Conservation (phyloP, 2,888 invertebrate species). For the Folsomia manolachei region DNA sequence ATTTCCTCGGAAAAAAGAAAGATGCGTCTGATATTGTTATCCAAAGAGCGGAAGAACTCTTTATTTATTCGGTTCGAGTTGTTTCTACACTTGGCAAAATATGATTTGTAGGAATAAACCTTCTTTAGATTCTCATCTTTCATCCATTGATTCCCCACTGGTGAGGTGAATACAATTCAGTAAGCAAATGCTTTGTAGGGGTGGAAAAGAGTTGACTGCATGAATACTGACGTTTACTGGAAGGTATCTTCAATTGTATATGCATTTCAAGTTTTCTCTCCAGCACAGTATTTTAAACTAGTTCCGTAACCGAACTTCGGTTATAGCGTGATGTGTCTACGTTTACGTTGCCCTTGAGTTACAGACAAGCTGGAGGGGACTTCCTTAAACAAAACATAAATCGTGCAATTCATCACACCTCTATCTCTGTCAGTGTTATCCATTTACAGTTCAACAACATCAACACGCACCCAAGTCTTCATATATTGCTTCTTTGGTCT, state of each 20-base stretch:
- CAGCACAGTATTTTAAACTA: too few species aligned
- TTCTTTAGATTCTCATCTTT: constrained; percentile 8
- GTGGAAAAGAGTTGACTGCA: not conserved
- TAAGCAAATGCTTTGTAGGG: too few species aligned
- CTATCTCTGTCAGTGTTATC: constrained; percentile 21
- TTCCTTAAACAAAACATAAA: constrained; percentile 17
- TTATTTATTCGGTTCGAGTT: not conserved
- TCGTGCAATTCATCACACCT: constrained; percentile 17
- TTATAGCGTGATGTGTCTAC: too few species aligned
- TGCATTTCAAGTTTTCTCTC: too few species aligned
- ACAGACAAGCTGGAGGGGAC: not conserved
- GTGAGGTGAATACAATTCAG: not conserved
- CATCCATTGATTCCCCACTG: constrained; percentile 15
- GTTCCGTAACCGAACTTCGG: too few species aligned
- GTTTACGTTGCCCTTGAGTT: not conserved
- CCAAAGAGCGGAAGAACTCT: constrained; percentile 7
- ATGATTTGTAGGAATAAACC: constrained; percentile 22
- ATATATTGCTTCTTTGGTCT: constrained; percentile 1
- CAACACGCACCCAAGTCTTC: not conserved
- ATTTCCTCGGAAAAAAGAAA: not conserved
- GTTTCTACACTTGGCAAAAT: constrained; percentile 4
- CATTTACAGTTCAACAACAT: constrained; percentile 25
- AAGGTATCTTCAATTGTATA: too few species aligned
- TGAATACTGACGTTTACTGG: not conserved
- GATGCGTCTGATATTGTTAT: constrained; percentile 1